Base-by-base conservation (phyloP, 30 jellyfish, hydroid and myxozoan genomes). In the Catostylus mosaicus region DNA sequence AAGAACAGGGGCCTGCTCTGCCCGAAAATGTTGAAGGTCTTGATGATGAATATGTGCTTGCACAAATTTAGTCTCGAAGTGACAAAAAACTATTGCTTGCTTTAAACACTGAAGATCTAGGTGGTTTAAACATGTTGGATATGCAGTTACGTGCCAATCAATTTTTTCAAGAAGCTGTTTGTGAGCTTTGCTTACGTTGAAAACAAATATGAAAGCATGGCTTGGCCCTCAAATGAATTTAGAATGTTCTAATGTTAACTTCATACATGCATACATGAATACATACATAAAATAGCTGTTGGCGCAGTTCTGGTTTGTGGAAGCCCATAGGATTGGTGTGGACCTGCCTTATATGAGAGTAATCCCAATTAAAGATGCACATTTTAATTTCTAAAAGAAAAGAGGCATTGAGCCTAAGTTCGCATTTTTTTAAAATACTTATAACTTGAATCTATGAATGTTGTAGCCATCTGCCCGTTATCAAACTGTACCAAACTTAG, bases 31-130 rank as follows among this genome's bases (percentile, higher is more conserved):
- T 7, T 14, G 26, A 8, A 29, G 47, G 51, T 63, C 9, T 7
- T 63, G 75, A 10, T 22, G 47, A 63, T 63, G 67, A 52, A 6
- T n/a, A 10, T 6, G 19, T n/a, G 30, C 5, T 10, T 6, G 4
- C 24, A 27, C 75, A 48, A 63, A 22, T 27, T 4, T 4, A 63
- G 47, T 63, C 75, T 27, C 75, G 75, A 27, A 63, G 75, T 63
- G 47, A 8, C 47, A 27, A 29, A 34, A 63, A 63, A 27, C 75
- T 63, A 63, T 3, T 27, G 75, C 24, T 27, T 57, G 75, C 75
- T 7, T 22, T 63, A 26, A 11, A 11, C 24, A 22, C 45, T 63
- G 75, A 63, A 11, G 47, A 63, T 3, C 47, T 63, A 22, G 75
- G 9, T 6, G 75, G 75, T 14, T 30, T 63, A 7, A 63, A 11